Evolutionary conservation across 2,113 vertebrate species (phyloP), one percentile per base, ranked within the genome.

Genomic region (Dermatemys mawii): DNA sequence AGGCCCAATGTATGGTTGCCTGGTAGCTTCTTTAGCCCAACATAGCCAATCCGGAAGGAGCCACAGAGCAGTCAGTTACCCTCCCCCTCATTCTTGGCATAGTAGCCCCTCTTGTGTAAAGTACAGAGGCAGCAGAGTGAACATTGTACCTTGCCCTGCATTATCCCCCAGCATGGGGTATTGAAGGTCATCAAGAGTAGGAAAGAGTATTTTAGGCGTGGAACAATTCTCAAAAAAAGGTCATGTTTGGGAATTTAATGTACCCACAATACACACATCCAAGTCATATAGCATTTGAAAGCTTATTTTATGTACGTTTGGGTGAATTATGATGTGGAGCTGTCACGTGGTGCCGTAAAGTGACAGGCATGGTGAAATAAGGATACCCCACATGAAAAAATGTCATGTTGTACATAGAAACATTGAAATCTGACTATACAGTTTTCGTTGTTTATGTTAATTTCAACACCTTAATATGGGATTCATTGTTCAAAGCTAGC

Each of bases 21-120:
- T 21, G 51, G 19, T 88, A 70, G 78, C n/a, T 93, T 60, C 92
- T 92, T 86, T 97, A 84, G 94, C 79, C 67, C 73, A 6, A 27
- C 87, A 75, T 93, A 92, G 35, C 50, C 81, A 80, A 11, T 22
- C 16, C 17, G 22, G 63, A 89, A 83, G 26, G 12, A 29, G 11
- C 41, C 41, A 46, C 41, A 44, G 14, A 76, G 26, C 26, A 76
- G 7, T 91, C 84, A 83, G 26, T 90, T 91, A 86, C 3, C 4
- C 90, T 78, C 22, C 78, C 48, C 84, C 21, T 41, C 88, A 80
- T 57, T 49, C 32, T 78, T 35, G 89, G 86, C 38, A 35, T 57
- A 90, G 24, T 84, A 90, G 22, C 24, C 41, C n/a, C 22, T 44
- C 41, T 76, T 76, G 44, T 46, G 44, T 46, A 21, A 76, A 4